These are phyloP conservation scores for Peucedramus taeniatus DNA, from an alignment of 2,113 vertebrate genomes.

Conservation along the genomic window DNA sequence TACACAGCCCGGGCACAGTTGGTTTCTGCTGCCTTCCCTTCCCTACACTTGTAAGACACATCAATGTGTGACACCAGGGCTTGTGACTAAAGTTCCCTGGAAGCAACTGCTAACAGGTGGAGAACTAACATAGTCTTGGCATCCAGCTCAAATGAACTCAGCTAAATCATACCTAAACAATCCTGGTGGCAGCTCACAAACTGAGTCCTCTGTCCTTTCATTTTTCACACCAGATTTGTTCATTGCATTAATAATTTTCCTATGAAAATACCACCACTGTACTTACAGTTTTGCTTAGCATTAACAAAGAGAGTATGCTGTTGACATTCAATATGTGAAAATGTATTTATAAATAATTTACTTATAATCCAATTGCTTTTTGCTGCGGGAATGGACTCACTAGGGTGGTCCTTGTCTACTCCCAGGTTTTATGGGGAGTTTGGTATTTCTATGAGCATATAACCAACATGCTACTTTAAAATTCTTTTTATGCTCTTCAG, in stretches of 20 bases:
- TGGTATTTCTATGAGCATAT: neutral
- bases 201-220: neutral
- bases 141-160: neutral
- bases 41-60: neutral
- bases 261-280: neutral
- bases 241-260: neutral
- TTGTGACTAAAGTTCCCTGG: neutral
- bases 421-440: neutral
- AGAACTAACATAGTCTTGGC: neutral
- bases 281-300: neutral
- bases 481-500: neutral
- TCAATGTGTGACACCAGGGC: neutral
- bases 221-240: neutral
- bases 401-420: neutral
- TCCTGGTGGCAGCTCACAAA: neutral
- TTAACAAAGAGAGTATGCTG: neutral
- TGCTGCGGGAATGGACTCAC: neutral
- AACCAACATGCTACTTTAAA: neutral
- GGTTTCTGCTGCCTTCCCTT: neutral
- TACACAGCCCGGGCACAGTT: neutral
- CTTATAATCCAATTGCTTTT: neutral
- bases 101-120: neutral
- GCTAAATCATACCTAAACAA: neutral
- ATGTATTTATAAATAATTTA: neutral
- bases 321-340: neutral